Conservation (phyloP, 2,888 invertebrate genomes). For the Strigamia transsilvanica region DNA sequence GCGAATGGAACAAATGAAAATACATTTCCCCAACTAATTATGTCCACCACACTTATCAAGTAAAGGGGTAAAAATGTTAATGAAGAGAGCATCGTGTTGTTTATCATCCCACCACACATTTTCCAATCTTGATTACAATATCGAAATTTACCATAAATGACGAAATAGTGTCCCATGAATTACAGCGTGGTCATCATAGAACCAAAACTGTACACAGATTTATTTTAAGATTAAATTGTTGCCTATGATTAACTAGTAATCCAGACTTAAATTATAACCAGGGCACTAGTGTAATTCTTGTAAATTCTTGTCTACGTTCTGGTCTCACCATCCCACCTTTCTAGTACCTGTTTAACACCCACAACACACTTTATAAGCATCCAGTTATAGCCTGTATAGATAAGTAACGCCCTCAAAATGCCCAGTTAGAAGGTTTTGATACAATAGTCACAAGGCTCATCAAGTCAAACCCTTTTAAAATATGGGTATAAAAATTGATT, state of each 20-base stretch:
- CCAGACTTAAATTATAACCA: too few species aligned
- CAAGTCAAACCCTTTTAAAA: constrained; percentile 33
- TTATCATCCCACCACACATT: not conserved
- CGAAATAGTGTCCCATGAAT: too few species aligned
- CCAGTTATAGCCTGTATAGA: not conserved
- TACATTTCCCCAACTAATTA: constrained; percentile 39
- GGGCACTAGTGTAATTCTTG: too few species aligned
- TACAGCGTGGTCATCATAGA: too few species aligned
- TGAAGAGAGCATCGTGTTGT: not conserved
- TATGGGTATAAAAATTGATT: constrained; percentile 42
- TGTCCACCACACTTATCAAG: not conserved
- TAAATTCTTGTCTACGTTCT: too few species aligned
- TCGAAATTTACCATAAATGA: too few species aligned
- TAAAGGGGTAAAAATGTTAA: not conserved
- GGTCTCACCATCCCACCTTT: not conserved
- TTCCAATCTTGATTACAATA: not conserved
- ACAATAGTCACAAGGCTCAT: not conserved
- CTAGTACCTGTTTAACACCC: not conserved
- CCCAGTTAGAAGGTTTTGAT: constrained; percentile 9
- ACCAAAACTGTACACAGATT: too few species aligned
- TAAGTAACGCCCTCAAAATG: constrained; percentile 26
- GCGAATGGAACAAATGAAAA: constrained; percentile 31
- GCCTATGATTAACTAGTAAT: too few species aligned
- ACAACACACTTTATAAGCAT: not conserved
- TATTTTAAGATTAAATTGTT: too few species aligned